Evolutionary conservation across 1,140 invertebrate genomes (phyloP).

Genomic region (Listronotus bonariensis): DNA sequence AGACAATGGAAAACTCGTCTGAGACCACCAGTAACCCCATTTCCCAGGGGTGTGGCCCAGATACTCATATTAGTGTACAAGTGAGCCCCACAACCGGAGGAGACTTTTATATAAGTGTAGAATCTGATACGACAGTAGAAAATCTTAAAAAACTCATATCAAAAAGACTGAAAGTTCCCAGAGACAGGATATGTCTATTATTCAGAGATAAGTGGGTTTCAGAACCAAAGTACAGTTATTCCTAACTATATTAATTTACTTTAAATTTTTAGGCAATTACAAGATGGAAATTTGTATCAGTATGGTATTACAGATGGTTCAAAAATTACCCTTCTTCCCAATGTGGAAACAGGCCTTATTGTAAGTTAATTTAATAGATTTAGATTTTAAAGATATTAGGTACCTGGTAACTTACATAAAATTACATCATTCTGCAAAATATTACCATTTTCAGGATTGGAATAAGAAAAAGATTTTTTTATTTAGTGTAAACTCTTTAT

Average conservation of each 20-base stretch:
- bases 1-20: slow-evolving; percentile 53
- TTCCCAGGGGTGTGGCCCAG: slow-evolving; percentile 68
- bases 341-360: slow-evolving; percentile 91
- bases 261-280: slow-evolving; percentile 73
- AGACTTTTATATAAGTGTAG: slow-evolving; percentile 81
- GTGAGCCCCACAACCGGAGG: slow-evolving; percentile 90
- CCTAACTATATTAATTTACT: slow-evolving; percentile 18
- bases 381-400: not conserved
- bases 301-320: slow-evolving; percentile 87
- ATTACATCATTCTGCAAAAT: not conserved
- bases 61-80: slow-evolving; percentile 75
- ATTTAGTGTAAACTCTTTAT: too few relatives aligned
- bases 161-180: slow-evolving; percentile 88
- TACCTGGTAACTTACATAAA: not conserved
- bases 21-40: slow-evolving; percentile 54
- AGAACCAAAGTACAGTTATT: slow-evolving; percentile 45
- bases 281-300: slow-evolving; percentile 83
- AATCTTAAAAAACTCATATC: slow-evolving; percentile 90
- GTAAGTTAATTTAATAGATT: slow-evolving; percentile 66
- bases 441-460: too few relatives aligned
- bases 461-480: too few relatives aligned
- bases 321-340: slow-evolving; percentile 85
- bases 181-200: slow-evolving; percentile 88
- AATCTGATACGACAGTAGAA: slow-evolving; percentile 79
- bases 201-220: slow-evolving; percentile 85